Evolutionary conservation across 2,797 vertebrate species (phyloP).

Genomic region (Sciaenops ocellatus): DNA sequence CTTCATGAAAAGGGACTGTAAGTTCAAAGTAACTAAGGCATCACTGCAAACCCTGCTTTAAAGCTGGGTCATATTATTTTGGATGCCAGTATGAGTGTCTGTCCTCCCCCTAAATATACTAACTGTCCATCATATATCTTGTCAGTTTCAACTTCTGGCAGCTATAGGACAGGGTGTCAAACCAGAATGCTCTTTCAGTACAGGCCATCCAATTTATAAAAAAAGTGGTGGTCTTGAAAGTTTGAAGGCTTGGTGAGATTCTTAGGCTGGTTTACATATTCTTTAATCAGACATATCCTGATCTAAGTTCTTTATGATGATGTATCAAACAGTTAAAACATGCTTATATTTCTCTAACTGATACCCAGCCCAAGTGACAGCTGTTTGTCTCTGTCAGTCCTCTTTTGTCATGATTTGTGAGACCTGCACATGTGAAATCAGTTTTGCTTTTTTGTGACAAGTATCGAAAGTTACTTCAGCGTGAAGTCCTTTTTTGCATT

Average conservation of each 20-base stretch:
- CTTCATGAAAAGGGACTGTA: not conserved
- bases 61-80: not conserved
- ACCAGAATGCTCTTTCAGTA: not conserved
- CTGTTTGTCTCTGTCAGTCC: not conserved
- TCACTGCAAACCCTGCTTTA: not conserved
- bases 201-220: not conserved
- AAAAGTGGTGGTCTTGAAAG: not conserved
- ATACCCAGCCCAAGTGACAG: too few relatives aligned
- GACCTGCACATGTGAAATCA: not conserved
- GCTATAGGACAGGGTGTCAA: not conserved
- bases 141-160: not conserved
- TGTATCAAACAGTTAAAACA: not conserved
- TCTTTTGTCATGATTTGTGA: not conserved
- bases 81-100: not conserved
- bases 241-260: not conserved
- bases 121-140: not conserved
- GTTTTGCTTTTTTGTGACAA: not conserved
- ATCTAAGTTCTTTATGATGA: not conserved
- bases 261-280: not conserved
- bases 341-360: not conserved
- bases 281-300: not conserved
- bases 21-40: constrained; percentile 19
- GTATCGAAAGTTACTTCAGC: not conserved
- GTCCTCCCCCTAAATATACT: not conserved
- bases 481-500: not conserved